Percentiles rank a stretch among this genome's conserved stretches.
phyloP scores from a whole-genome alignment of 2,113 vertebrate species.

The Telmatochromis brichardi region DNA sequence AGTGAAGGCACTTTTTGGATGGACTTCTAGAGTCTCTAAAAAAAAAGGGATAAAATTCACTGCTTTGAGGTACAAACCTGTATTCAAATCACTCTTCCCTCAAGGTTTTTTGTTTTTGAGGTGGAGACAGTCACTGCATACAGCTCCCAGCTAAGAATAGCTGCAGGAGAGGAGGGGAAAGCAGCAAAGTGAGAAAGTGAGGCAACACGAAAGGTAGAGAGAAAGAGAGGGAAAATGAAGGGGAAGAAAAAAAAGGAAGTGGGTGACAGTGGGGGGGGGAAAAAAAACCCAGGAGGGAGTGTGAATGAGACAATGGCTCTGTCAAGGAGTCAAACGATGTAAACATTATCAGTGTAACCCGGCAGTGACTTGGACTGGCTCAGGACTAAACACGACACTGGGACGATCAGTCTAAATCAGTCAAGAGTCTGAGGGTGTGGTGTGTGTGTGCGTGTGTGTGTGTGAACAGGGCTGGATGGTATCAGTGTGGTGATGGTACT shows the following conservation, averaged over 20 bases:
- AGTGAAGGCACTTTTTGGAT: slow-evolving; percentile 22
- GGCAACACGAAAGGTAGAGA: neutral
- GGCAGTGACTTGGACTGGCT: neutral
- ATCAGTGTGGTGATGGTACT: slow-evolving; percentile 2
- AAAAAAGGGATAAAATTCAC: neutral
- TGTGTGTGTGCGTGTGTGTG: neutral
- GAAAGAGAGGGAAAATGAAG: neutral
- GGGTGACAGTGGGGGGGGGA: neutral
- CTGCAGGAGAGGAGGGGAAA: slow-evolving; percentile 26
- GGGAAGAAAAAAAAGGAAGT: neutral
- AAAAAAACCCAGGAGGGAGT: neutral
- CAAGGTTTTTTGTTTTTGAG: slow-evolving; percentile 49
- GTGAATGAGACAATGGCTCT: slow-evolving; percentile 39
- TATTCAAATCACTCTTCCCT: slow-evolving; percentile 34
- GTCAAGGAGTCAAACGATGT: slow-evolving; percentile 40
- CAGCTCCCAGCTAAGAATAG: slow-evolving; percentile 64
- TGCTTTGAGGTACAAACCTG: slow-evolving; percentile 41
- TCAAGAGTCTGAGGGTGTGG: neutral
- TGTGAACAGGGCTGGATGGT: neutral
- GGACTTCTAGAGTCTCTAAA: slow-evolving; percentile 17
- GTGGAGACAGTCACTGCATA: slow-evolving; percentile 46
- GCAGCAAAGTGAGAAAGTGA: slow-evolving; percentile 16
- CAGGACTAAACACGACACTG: too few relatives aligned
- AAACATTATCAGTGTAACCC: slow-evolving; percentile 31
- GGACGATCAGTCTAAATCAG: too few relatives aligned